Base-by-base conservation (phyloP, 2,797 vertebrate genomes). In the Malurus splendens region DNA sequence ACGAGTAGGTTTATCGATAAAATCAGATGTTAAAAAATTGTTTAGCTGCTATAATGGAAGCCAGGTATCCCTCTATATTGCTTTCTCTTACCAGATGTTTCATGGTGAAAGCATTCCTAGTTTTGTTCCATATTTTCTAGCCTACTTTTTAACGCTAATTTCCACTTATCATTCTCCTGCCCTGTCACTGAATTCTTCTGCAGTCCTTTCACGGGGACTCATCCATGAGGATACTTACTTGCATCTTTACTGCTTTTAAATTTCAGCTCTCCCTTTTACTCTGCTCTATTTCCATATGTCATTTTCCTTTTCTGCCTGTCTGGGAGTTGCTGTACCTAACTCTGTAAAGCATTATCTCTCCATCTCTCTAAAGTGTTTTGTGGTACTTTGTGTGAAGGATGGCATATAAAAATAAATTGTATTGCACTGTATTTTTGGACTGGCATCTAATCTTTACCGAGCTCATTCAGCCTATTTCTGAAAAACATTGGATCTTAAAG, bases 381-480 rank as follows among this genome's bases (percentile, higher is more conserved):
- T 93, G 95, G 96, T 95, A 95, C 93, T 96, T 93, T 87, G 90
- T 93, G 89, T 96, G 95, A 96, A 83, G 91, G 89, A 96, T 96
- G 92, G 96, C 87, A 95, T 94, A 96, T 96, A 96, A 95, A 96
- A 96, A 95, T 96, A 94, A 95, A 95, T 95, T 95, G 86, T 94
- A 95, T 94, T 96, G 95, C 93, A 95, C 93, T 96, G 94, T 91
- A 95, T 96, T 96, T 94, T 95, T 95, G 89, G 94, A 94, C 93
- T 95, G 94, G 95, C 95, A 94, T 95, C 93, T 95, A 94, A 94
- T 96, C 94, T 96, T 96, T 96, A 95, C 86, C 0, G 48, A 91
- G 92, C 89, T 95, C 91, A 91, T 96, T 96, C 95, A 94, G 90
- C 84, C 90, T 89, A 94, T 95, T 95, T 94, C 93, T 94, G 82